Percentiles rank a stretch among this genome's conserved stretches.
phyloP scores from a whole-genome alignment of 2,888 invertebrate genomes.

The Ophion costatus region DNA sequence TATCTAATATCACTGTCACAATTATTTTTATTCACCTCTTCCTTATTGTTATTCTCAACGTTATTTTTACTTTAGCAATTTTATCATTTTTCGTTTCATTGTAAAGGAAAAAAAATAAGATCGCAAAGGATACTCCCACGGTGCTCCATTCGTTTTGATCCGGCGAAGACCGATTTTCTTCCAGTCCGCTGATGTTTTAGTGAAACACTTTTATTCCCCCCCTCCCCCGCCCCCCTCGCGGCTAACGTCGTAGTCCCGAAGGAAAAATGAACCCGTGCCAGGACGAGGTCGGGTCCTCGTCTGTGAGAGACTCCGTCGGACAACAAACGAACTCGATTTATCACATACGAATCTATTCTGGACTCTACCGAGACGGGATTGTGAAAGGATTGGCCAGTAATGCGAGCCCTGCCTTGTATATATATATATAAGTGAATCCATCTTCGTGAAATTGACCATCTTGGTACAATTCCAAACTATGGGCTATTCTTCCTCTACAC shows the following conservation, averaged over 20 bases:
- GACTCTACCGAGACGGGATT: slow-evolving; percentile 23
- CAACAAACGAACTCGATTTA: slow-evolving; percentile 61
- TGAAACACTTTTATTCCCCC: not conserved
- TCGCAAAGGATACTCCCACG: not conserved
- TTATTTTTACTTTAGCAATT: not conserved
- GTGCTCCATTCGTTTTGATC: not conserved
- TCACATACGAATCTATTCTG: slow-evolving; percentile 43
- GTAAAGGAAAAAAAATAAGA: not conserved
- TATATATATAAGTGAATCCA: not conserved
- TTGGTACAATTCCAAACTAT: slow-evolving; percentile 1
- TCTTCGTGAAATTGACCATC: slow-evolving; percentile 18
- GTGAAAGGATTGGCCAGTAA: slow-evolving; percentile 48
- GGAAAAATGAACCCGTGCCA: slow-evolving; percentile 3
- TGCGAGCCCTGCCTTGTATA: not conserved
- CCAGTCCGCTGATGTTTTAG: not conserved
- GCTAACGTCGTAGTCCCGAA: not conserved
- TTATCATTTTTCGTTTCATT: not conserved
- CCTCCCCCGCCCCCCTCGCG: too few relatives aligned
- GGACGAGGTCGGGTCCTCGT: not conserved
- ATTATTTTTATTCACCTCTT: not conserved
- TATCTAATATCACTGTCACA: too few relatives aligned
- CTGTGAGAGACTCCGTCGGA: slow-evolving; percentile 31
- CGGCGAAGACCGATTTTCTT: not conserved
- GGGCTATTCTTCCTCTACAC: not conserved
- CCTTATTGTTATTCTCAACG: not conserved